A percentile compares a stretch with the other conserved stretches of the same genome.
Evolutionary conservation across 2,113 vertebrate genomes (phyloP).

Genomic region (Barbus barbus): DNA sequence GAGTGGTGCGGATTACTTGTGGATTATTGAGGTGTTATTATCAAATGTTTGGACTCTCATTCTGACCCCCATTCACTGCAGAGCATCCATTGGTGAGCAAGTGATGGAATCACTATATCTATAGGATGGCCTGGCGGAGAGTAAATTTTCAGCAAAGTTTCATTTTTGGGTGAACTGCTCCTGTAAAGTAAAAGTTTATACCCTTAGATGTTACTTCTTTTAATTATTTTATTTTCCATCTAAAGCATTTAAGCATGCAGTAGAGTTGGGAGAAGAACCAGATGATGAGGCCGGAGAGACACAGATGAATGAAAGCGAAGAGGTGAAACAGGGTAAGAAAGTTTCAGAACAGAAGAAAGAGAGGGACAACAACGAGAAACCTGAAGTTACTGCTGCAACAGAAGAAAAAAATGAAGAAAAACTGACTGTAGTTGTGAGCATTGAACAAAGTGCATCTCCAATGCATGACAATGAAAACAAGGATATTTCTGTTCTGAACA

Average conservation of each 20-base stretch:
- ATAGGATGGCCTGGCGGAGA: no score
- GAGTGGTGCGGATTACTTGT: no score
- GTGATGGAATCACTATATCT: no score
- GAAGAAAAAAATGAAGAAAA: constrained; percentile 7
- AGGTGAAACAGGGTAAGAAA: not conserved
- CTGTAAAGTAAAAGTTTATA: not conserved
- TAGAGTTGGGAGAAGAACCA: not conserved
- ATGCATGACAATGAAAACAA: not conserved
- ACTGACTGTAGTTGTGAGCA: not conserved
- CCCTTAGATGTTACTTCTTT: not conserved
- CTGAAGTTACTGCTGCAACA: not conserved
- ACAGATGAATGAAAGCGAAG: not conserved
- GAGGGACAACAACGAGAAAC: not conserved
- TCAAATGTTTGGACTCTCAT: no score
- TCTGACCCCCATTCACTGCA: no score
- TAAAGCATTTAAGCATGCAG: not conserved
- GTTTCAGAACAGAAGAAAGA: not conserved
- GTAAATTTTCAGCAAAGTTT: no score
- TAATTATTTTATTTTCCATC: not conserved
- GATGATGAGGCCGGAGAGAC: not conserved
- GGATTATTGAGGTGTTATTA: no score
- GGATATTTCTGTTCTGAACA: not conserved
- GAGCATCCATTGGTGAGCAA: no score
- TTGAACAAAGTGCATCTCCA: not conserved
- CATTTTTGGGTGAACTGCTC: no score